Evolutionary conservation across 2,797 vertebrate genomes (phyloP), one percentile per base, ranked within the genome.

Genomic region (Pelodytes ibericus): DNA sequence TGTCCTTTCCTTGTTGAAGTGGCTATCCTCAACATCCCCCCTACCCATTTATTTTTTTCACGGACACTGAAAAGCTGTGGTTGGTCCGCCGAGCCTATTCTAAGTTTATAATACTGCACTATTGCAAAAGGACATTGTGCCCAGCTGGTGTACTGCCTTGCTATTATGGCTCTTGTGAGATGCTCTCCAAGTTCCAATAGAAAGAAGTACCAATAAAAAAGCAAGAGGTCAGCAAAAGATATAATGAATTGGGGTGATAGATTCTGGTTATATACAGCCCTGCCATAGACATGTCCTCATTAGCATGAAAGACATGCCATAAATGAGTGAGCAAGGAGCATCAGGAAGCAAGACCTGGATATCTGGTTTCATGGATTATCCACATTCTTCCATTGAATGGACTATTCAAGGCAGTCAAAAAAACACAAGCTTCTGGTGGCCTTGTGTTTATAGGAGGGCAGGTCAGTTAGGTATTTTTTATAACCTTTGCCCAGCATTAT

Each of bases 131-230:
- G 70, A 16, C 65, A 22, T 71, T 71, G 80, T 76, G 66, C 72
- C 29, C 82, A 68, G 86, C 84, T 83, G 82, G 80, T 0, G 5
- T 75, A 60, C 4, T 66, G 49, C 80, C 31, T 83, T 74, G 76
- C 56, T n/a, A 0, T 1, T 62, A 0, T 2, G 31, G 24, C 71
- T 51, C 58, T 59, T 71, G 82, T 70, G 79, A 64, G 75, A 36
- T 36, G 39, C 65, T 63, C 39, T 69, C 31, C 30, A 25, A 26
- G 24, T 27, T 10, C 63, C 47, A 24, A 71, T 24, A 41, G 41
- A 68, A 68, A 68, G n/a, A n/a, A n/a, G 33, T 41, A n/a, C 36
- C 60, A 30, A 72, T 79, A 63, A 73, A 72, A 47, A 58, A 1
- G 33, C 0, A 2, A 71, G 41, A 26, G 79, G 63, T 31, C 29